Percentiles rank a stretch among this genome's conserved stretches.
phyloP scores from a whole-genome alignment of 2,797 vertebrate species.

The Heliangelus exortis region DNA sequence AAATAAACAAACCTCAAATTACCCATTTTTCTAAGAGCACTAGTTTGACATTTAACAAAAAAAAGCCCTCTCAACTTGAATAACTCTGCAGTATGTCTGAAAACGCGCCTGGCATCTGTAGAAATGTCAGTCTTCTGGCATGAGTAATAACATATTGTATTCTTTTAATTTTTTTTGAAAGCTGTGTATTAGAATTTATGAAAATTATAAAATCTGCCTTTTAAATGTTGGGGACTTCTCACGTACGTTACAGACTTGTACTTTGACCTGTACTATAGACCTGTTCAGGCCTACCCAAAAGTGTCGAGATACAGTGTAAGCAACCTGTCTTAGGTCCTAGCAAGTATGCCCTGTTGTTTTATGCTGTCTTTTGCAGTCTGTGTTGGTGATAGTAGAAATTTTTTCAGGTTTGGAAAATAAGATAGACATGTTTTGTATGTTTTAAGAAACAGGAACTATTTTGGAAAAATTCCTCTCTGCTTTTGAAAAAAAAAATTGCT shows the following conservation, averaged over 20 bases:
- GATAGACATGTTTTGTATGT: not conserved
- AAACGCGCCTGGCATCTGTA: constrained; percentile 49
- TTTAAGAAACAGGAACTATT: not conserved
- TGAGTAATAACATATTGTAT: not conserved
- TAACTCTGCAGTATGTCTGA: constrained; percentile 45
- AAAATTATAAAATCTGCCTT: not conserved
- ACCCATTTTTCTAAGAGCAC: constrained; percentile 3
- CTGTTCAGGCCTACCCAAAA: not conserved
- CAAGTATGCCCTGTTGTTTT: not conserved
- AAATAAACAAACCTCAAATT: not conserved
- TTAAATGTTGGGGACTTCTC: not conserved
- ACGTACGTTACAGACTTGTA: not conserved
- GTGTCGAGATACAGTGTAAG: not conserved
- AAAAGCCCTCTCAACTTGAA: constrained; percentile 23
- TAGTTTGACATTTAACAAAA: not conserved
- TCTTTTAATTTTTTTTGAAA: constrained; percentile 45
- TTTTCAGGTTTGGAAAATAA: not conserved
- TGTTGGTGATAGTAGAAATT: not conserved
- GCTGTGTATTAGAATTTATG: not conserved
- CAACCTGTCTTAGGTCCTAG: not conserved
- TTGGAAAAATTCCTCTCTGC: not conserved
- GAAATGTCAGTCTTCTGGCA: constrained; percentile 61
- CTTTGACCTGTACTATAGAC: not conserved
- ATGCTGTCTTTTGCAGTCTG: not conserved
- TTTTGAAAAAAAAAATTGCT: not conserved